These are phyloP conservation scores for Seira ritae DNA, from an alignment of 2,888 invertebrate species.

Conservation along the genomic window DNA sequence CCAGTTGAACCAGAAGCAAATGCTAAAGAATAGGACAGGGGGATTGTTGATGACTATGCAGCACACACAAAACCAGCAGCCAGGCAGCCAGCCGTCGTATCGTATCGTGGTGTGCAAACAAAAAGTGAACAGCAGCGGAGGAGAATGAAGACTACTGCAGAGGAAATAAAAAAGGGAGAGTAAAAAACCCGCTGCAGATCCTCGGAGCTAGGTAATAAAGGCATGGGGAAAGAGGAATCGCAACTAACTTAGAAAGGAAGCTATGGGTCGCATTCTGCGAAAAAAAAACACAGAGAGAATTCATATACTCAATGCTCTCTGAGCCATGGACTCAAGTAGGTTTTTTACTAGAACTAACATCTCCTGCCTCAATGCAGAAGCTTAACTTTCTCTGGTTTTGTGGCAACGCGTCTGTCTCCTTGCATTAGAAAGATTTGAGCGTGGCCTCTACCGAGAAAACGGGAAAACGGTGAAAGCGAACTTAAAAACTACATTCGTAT, in stretches of 20 bases:
- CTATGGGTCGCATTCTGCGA: background rate
- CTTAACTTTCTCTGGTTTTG: no score
- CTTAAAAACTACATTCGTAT: background rate
- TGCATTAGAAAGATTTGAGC: background rate
- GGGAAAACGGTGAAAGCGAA: background rate
- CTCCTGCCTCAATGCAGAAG: background rate
- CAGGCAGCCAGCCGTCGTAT: background rate
- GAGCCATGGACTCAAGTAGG: constrained; percentile 8
- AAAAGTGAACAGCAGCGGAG: background rate
- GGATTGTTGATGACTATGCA: background rate
- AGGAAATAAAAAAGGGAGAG: constrained; percentile 49
- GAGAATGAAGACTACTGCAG: constrained; percentile 32
- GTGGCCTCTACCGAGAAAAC: background rate
- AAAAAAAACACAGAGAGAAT: constrained; percentile 16
- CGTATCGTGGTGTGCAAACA: background rate
- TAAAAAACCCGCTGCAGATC: constrained; percentile 67
- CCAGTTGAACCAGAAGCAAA: constrained; percentile 14
- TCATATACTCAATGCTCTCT: constrained; percentile 1
- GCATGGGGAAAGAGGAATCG: background rate
- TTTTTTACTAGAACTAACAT: background rate
- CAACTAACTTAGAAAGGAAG: background rate
- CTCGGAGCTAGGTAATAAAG: constrained; percentile 18
- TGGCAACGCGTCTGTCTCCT: no score
- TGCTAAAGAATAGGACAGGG: background rate
- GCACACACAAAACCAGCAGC: constrained; percentile 17